Conservation (phyloP, 1,140 invertebrate genomes). For the Babylonia areolata region DNA sequence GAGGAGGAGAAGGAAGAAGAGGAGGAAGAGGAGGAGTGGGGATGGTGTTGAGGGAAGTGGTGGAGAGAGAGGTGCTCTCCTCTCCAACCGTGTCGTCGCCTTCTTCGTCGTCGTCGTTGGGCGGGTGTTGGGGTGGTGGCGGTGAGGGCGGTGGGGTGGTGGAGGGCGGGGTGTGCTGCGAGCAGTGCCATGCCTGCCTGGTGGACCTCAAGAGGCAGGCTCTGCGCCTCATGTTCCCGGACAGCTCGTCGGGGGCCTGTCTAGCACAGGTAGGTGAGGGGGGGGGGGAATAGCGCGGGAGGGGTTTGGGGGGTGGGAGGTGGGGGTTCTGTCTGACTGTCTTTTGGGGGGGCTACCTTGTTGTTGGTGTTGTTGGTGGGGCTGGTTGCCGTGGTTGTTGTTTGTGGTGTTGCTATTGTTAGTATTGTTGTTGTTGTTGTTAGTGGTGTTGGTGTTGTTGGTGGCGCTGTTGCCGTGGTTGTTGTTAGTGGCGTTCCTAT, state of each 20-base stretch:
- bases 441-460: no score
- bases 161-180: conserved; percentile 41
- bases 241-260: conserved; percentile 33
- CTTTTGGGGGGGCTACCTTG: no score
- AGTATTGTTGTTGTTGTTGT: no score
- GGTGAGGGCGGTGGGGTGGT: conserved; percentile 9
- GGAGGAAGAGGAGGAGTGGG: conserved; percentile 1
- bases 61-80: conserved; percentile 16
- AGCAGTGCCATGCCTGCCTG: conserved; percentile 53
- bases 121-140: not conserved
- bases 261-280: conserved; percentile 54
- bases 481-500: no score
- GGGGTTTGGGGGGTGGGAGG: no score
- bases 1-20: not conserved
- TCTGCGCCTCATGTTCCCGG: conserved; percentile 52
- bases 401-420: no score
- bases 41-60: no score
- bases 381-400: no score
- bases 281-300: no score
- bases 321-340: no score
- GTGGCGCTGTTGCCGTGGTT: no score
- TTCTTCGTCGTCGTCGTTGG: not conserved
- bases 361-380: no score
- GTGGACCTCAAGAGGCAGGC: conserved; percentile 54
- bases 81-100: conserved; percentile 37